These are phyloP conservation scores for Sarcophilus harrisii DNA, from an alignment of 2,797 vertebrate genomes.

Conservation along the genomic window DNA sequence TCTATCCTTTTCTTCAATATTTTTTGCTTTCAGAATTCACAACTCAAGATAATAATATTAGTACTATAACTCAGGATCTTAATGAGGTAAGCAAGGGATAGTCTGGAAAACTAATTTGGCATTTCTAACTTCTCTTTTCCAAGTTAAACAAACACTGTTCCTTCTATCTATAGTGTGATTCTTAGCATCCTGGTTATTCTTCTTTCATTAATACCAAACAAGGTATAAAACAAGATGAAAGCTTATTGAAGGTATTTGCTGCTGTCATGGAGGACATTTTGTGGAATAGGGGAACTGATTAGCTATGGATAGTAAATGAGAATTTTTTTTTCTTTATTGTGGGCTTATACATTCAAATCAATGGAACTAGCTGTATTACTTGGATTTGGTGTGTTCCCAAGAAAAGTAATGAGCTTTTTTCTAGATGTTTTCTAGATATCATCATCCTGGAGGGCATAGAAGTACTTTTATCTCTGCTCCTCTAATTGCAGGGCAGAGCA, in stretches of 20 bases:
- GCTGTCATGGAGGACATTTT: no score
- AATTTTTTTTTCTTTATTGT: neutral
- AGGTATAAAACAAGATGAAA: no score
- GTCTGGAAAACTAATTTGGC: neutral
- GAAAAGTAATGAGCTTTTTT: no score
- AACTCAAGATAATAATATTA: neutral
- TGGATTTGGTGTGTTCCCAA: neutral
- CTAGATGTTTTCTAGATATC: no score
- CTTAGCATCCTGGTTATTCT: no score
- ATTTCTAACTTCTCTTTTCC: neutral
- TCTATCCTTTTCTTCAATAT: neutral
- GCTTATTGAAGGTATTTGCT: no score
- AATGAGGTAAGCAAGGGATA: neutral
- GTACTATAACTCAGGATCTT: neutral
- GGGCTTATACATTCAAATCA: neutral
- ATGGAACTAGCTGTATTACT: neutral
- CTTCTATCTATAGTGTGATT: no score
- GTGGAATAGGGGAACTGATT: neutral
- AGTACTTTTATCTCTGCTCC: neutral
- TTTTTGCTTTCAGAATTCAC: neutral
- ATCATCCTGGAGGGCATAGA: neutral
- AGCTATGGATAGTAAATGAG: neutral
- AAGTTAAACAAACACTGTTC: no score
- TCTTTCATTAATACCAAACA: no score
- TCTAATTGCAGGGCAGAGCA: neutral